Conservation (phyloP, 2,113 vertebrate genomes). For the Tylochromis polylepis region DNA sequence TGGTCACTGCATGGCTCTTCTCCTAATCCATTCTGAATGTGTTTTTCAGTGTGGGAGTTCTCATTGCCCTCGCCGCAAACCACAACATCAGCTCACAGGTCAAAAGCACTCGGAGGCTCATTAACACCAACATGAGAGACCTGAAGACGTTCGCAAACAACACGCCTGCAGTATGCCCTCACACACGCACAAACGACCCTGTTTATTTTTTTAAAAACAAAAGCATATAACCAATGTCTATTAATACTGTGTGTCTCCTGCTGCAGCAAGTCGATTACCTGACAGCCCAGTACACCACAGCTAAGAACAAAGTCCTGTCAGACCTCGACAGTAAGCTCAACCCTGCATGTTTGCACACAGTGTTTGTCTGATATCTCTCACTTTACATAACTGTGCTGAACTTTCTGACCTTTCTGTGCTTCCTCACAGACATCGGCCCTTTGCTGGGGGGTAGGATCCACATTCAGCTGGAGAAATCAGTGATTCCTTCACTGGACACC, state of each 20-base stretch:
- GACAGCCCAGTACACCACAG: slow-evolving; percentile 81
- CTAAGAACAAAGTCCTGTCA: slow-evolving; percentile 85
- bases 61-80: slow-evolving; percentile 82
- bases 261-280: slow-evolving; percentile 90
- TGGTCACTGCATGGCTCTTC: not conserved
- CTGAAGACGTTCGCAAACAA: slow-evolving; percentile 80
- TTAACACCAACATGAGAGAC: slow-evolving; percentile 89
- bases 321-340: slow-evolving; percentile 87
- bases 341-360: not conserved
- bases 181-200: not conserved
- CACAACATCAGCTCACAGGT: slow-evolving; percentile 83
- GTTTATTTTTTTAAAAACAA: not conserved
- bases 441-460: slow-evolving; percentile 82
- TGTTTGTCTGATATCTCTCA: not conserved
- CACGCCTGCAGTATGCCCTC: slow-evolving; percentile 78
- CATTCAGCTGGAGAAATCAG: slow-evolving; percentile 77
- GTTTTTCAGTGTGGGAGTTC: slow-evolving; percentile 79
- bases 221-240: not conserved
- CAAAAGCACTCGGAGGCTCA: slow-evolving; percentile 76
- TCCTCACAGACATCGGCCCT: slow-evolving; percentile 77
- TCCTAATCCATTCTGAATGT: not conserved
- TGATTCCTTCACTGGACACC: slow-evolving; percentile 81
- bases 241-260: slow-evolving; percentile 6
- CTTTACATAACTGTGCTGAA: not conserved
- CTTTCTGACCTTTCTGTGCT: not conserved